Base-by-base conservation (phyloP, 2,113 vertebrate species). In the Stigmatopora argus region DNA sequence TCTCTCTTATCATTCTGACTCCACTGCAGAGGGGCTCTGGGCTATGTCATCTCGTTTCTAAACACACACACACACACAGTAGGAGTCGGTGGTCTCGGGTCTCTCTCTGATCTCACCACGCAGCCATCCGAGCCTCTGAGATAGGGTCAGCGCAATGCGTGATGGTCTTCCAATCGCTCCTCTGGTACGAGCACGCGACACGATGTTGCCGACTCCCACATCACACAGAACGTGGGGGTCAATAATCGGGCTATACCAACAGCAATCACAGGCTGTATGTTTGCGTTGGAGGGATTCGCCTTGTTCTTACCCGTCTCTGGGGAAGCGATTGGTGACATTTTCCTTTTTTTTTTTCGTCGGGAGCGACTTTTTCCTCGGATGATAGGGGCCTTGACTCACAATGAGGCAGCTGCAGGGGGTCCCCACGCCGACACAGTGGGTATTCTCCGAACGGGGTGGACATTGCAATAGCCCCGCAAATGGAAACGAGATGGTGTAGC, bases 161-260 rank as follows among this genome's bases (percentile, higher is more conserved):
- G 77, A 86, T 84, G 78, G 84, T 72, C 78, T 86, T 77, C 77
- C 83, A 82, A 82, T 82, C 83, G 58, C 70, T 51, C 70, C 74
- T 81, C 79, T 70, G 78, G 83, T 71, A 84, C 80, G 61, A 69
- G 75, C 61, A 71, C 47, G 69, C 68, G 9, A 41, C 64, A 67
- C 68, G 23, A 26, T 26, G 52, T 74, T 69, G 60, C 65, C 80
- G 72, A 82, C 67, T 68, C 72, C 70, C 80, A 65, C 83, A 82
- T 80, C 80, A 85, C 81, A 85, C 80, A 74, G 77, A 80, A 70
- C 81, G 84, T 58, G 82, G 86, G 86, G 88, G 86, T 89, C 88
- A 89, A 88, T 87, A 88, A 88, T 70, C 82, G 83, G 86, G 81
- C 81, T 85, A 85, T 82, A 85, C 82, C 83, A 86, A 89, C 86